phyloP scores from a whole-genome alignment of 2,797 vertebrate genomes.

The Tarsius wallacei region DNA sequence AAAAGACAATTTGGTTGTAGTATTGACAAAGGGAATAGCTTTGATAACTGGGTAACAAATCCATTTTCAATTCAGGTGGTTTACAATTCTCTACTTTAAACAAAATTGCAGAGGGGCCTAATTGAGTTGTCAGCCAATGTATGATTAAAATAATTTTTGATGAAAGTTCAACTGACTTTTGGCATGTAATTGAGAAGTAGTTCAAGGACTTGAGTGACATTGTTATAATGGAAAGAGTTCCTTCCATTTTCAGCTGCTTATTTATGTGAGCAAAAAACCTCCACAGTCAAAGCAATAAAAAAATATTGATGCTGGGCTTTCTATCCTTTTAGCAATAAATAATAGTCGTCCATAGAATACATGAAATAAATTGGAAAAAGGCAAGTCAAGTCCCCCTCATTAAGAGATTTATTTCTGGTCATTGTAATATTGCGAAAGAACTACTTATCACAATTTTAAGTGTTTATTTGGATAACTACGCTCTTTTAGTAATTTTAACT shows the following conservation, averaged over 20 bases:
- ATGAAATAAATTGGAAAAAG: not conserved
- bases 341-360: not conserved
- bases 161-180: slow-evolving; percentile 73
- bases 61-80: slow-evolving; percentile 36
- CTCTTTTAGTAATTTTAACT: not conserved
- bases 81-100: slow-evolving; percentile 64
- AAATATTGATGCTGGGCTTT: not conserved
- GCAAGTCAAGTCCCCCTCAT: not conserved
- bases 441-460: slow-evolving; percentile 32
- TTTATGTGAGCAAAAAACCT: slow-evolving; percentile 47
- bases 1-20: not conserved
- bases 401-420: slow-evolving; percentile 50
- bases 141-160: slow-evolving; percentile 80
- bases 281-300: slow-evolving; percentile 23
- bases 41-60: slow-evolving; percentile 60
- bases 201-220: slow-evolving; percentile 40
- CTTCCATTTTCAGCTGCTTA: slow-evolving; percentile 56
- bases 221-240: slow-evolving; percentile 36
- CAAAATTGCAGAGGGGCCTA: slow-evolving; percentile 67
- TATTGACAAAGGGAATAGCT: slow-evolving; percentile 38
- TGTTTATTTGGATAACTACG: not conserved
- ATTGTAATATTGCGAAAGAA: slow-evolving; percentile 21
- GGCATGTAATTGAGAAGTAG: slow-evolving; percentile 2
- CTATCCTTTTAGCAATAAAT: not conserved
- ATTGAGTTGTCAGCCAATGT: slow-evolving; percentile 75